Conservation (phyloP, 2,888 invertebrate species). For the Arge pagana region DNA sequence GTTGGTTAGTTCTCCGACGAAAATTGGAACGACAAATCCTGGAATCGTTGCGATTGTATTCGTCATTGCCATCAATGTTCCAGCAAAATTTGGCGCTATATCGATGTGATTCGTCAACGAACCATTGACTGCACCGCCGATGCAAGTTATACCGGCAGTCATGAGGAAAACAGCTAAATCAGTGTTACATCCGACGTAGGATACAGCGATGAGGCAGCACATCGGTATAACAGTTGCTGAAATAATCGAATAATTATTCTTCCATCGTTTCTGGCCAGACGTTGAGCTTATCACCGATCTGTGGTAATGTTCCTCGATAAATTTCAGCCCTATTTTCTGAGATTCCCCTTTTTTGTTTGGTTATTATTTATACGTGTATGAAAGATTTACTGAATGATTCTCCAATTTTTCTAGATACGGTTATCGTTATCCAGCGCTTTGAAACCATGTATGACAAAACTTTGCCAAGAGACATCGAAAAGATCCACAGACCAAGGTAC, state of each 20-base stretch:
- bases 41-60: conserved; percentile 54
- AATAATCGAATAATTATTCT: no score
- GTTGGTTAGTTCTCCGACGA: no score
- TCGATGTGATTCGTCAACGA: conserved; percentile 54
- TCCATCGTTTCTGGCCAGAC: no score
- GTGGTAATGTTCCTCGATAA: background rate
- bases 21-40: conserved; percentile 50
- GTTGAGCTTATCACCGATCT: no score
- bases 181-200: conserved; percentile 48
- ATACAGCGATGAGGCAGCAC: conserved; percentile 44
- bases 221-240: no score
- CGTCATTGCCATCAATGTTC: conserved; percentile 55
- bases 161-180: conserved; percentile 39
- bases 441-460: background rate
- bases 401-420: conserved; percentile 49
- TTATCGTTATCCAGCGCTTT: conserved; percentile 52
- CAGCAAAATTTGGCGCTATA: conserved; percentile 53
- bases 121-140: conserved; percentile 51
- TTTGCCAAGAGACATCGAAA: background rate
- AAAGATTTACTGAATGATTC: no score
- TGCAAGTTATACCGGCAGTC: conserved; percentile 43
- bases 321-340: no score
- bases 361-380: no score
- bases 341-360: no score
- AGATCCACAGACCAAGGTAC: background rate